Conservation (phyloP, 2,113 vertebrate genomes). For the Trematocara stigmaticum region DNA sequence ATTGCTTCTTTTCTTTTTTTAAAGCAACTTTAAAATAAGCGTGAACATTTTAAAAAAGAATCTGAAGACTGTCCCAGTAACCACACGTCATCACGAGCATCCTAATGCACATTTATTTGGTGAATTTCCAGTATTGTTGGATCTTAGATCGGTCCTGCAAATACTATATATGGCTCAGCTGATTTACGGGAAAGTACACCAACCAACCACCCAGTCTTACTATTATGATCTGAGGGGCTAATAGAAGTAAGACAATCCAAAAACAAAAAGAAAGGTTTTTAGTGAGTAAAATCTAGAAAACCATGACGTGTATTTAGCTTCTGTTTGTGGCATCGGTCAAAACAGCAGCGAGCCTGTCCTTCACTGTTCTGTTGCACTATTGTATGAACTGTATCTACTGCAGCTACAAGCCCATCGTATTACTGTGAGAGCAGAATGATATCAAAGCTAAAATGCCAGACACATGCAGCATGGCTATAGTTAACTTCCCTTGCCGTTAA, state of each 20-base stretch:
- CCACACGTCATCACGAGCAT: background rate
- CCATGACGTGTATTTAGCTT: background rate
- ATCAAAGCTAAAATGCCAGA: background rate
- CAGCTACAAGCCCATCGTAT: background rate
- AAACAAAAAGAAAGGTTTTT: accelerated
- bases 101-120: background rate
- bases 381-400: background rate
- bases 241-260: background rate
- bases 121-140: background rate
- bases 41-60: background rate
- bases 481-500: background rate
- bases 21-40: background rate
- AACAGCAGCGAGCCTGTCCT: background rate
- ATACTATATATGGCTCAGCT: background rate
- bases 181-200: background rate
- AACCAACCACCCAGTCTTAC: accelerated
- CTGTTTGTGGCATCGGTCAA: background rate
- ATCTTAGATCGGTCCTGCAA: background rate
- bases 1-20: background rate
- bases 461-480: background rate
- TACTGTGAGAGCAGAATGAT: accelerated
- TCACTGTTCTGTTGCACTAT: background rate
- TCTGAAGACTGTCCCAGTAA: background rate
- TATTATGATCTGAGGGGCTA: background rate
- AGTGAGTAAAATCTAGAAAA: background rate